Evolutionary conservation across 1,140 invertebrate genomes (phyloP), one percentile per base, ranked within the genome.

Genomic region (Megathymus violae): DNA sequence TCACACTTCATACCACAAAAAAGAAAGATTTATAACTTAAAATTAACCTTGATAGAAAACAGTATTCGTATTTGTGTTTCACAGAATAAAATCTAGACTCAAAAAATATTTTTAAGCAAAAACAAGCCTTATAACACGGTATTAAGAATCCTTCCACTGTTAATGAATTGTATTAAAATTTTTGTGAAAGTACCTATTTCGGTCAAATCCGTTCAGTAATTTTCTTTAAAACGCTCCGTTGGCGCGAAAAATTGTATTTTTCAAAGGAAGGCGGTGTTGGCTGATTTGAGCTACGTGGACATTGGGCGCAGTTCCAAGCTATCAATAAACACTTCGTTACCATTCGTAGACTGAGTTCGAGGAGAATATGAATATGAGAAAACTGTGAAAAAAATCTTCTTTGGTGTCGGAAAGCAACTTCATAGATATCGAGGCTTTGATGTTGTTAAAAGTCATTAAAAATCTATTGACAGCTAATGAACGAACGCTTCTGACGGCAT

Each of bases 191-290:
- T n/a, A 63, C 50, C 69, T 70, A 80, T 83, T 86, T 79, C 74
- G 70, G 72, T 73, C 71, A 72, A 61, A 73, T 47, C 62, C 73
- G 75, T 66, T 71, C 73, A 76, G 71, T 82, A 82, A 85, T 82
- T 88, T 84, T 87, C 82, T 85, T 87, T 84, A 72, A 48, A 84
- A 79, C 78, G 82, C 78, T 89, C 74, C 81, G 70, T 73, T 87
- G 86, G 71, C 69, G 81, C 79, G 85, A 87, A 80, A 87, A 89
- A 87, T 82, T 87, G 80, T 71, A 76, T 84, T 83, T 83, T 85
- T 78, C 73, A 84, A 85, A 84, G 74, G 79, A 84, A 74, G 44
- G 61, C 51, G 48, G 62, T 74, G 64, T 58, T 64, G 27, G 4
- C 27, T 31, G 4, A 6, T 64, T 9, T 31, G 27, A 31, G 74